A percentile compares a stretch with the other conserved stretches of the same genome.
Evolutionary conservation across 2,113 vertebrate genomes (phyloP).

Genomic region (Brachypodius melanocephalos): DNA sequence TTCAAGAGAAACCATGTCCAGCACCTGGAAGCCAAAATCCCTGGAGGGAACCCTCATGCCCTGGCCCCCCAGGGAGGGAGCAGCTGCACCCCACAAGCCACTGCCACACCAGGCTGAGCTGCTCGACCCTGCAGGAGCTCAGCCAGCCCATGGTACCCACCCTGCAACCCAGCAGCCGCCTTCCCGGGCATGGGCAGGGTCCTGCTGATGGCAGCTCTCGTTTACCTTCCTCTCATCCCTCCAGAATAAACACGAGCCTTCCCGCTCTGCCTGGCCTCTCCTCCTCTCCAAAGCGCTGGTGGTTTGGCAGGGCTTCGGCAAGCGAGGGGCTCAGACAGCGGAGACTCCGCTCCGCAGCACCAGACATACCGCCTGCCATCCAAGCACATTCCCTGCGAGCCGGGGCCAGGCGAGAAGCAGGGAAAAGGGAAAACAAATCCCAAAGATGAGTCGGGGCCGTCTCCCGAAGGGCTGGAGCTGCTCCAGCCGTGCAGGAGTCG

Average conservation of each 20-base stretch:
- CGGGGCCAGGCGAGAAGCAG: background rate
- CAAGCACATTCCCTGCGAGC: background rate
- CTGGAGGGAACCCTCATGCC: background rate
- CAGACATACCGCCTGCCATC: background rate
- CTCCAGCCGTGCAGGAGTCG: background rate
- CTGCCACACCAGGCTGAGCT: background rate
- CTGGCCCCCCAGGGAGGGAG: background rate
- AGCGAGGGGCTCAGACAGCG: background rate
- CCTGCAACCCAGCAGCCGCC: background rate
- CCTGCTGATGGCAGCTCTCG: background rate
- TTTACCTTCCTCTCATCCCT: background rate
- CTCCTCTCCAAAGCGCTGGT: background rate
- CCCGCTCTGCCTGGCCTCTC: background rate
- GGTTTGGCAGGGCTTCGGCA: slow-evolving; percentile 4
- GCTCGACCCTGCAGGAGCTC: accelerated
- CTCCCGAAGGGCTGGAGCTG: background rate
- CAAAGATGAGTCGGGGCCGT: background rate
- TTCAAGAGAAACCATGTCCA: background rate
- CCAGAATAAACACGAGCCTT: background rate
- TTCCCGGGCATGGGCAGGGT: background rate
- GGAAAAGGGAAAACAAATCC: background rate
- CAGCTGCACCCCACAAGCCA: background rate
- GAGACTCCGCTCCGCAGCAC: background rate
- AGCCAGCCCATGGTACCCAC: background rate
- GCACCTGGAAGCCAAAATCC: background rate